These are phyloP conservation scores for Escarpia spicata DNA, from an alignment of 2,888 invertebrate species.

Conservation along the genomic window DNA sequence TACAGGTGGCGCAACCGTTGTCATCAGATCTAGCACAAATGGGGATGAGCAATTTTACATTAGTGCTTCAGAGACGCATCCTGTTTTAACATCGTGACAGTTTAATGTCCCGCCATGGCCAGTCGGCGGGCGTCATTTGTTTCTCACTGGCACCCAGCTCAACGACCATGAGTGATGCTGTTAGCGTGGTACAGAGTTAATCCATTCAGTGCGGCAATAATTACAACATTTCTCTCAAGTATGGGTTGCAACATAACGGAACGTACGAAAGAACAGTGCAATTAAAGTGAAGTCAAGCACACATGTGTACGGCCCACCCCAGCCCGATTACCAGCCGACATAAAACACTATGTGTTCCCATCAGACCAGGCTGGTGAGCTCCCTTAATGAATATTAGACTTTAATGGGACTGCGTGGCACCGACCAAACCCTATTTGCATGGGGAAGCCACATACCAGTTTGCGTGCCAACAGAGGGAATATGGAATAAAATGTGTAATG, in stretches of 20 bases:
- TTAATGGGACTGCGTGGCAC: neutral
- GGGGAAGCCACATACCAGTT: neutral
- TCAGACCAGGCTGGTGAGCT: neutral
- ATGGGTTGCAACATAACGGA: neutral
- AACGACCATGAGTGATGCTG: neutral
- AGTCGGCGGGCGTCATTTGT: neutral
- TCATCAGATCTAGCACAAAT: slow-evolving; percentile 13
- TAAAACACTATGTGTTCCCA: neutral
- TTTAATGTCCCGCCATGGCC: neutral
- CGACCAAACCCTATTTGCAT: neutral
- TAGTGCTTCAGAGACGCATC: neutral
- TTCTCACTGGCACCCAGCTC: neutral
- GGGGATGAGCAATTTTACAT: slow-evolving; percentile 6
- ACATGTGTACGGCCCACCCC: neutral
- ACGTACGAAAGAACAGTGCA: neutral
- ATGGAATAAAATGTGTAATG: neutral
- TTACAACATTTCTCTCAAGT: neutral
- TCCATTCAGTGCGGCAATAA: neutral
- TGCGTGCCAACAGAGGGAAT: neutral
- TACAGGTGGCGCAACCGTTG: neutral
- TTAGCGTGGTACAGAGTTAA: slow-evolving; percentile 4
- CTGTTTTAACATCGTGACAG: neutral
- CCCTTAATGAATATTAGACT: neutral
- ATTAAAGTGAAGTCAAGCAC: neutral
- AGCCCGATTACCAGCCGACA: neutral